These are phyloP conservation scores for Hypsopygia costalis DNA, from an alignment of 2,888 invertebrate genomes.

Conservation along the genomic window DNA sequence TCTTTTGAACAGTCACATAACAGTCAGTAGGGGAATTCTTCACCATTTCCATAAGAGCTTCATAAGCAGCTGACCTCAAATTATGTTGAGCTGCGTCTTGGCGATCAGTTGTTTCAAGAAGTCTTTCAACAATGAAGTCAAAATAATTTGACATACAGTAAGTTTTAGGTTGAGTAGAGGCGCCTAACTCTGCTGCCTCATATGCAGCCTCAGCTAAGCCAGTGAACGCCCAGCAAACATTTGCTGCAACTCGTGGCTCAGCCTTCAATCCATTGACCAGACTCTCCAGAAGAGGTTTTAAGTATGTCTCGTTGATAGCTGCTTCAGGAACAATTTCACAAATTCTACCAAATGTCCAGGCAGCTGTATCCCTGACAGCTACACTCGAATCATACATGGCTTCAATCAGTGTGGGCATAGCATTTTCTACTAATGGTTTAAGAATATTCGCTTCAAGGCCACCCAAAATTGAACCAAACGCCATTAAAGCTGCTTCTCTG, in stretches of 20 bases:
- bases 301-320: constrained; percentile 91
- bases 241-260: constrained; percentile 97
- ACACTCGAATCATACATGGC: constrained; percentile 97
- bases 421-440: constrained; percentile 96
- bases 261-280: constrained; percentile 93
- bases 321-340: constrained; percentile 98
- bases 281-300: constrained; percentile 90
- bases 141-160: constrained; percentile 97
- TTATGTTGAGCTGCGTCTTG: constrained; percentile 96
- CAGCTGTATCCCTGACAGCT: constrained; percentile 97
- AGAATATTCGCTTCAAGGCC: constrained; percentile 93
- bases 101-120: constrained; percentile 97
- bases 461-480: constrained; percentile 96
- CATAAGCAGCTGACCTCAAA: constrained; percentile 97
- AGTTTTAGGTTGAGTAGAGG: constrained; percentile 89
- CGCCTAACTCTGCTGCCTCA: constrained; percentile 88
- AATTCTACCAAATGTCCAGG: constrained; percentile 98
- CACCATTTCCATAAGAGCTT: constrained; percentile 99
- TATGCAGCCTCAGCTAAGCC: constrained; percentile 98
- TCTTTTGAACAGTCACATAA: constrained; percentile 97
- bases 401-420: constrained; percentile 96
- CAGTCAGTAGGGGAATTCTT: constrained; percentile 99
- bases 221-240: constrained; percentile 99
- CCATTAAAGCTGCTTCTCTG: constrained; percentile 99
- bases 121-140: constrained; percentile 93